Percentiles rank a stretch among this genome's conserved stretches.
phyloP scores from a whole-genome alignment of 2,113 vertebrate genomes.

The Gymnocephalus cernua region DNA sequence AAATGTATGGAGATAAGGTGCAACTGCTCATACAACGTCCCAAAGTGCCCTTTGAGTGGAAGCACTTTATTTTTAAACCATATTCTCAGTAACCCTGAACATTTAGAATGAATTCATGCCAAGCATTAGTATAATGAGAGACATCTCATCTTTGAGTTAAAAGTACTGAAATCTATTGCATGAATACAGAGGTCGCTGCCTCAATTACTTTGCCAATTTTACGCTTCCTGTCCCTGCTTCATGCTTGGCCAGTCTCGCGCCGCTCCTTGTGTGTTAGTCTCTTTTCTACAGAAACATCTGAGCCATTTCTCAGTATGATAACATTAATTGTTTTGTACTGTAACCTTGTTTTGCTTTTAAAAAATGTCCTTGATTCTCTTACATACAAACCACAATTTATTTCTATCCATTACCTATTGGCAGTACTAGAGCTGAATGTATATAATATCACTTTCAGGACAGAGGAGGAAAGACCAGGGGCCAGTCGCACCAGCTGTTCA shows the following conservation, averaged over 20 bases:
- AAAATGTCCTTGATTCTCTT: not conserved
- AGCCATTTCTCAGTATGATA: not conserved
- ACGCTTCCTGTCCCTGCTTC: not conserved
- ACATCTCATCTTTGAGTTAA: not conserved
- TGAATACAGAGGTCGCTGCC: not conserved
- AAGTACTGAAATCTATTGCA: not conserved
- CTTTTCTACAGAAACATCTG: conserved; percentile 10
- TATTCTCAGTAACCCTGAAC: not conserved
- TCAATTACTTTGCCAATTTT: conserved; percentile 11
- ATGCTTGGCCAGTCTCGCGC: not conserved
- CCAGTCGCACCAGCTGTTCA: no score
- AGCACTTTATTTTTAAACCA: not conserved
- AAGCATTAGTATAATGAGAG: not conserved
- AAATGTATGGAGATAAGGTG: conserved; percentile 49
- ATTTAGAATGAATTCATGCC: not conserved
- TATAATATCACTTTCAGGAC: no score
- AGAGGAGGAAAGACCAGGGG: no score
- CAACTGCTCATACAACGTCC: conserved; percentile 1
- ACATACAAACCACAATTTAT: not conserved
- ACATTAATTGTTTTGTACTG: not conserved
- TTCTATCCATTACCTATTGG: no score
- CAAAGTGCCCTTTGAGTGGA: conserved; percentile 1
- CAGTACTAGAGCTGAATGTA: no score
- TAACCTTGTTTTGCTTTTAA: not conserved
- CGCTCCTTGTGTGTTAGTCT: not conserved